Evolutionary conservation across 2,113 vertebrate species (phyloP), one percentile per base, ranked within the genome.

Genomic region (Dendrocopos noguchii): DNA sequence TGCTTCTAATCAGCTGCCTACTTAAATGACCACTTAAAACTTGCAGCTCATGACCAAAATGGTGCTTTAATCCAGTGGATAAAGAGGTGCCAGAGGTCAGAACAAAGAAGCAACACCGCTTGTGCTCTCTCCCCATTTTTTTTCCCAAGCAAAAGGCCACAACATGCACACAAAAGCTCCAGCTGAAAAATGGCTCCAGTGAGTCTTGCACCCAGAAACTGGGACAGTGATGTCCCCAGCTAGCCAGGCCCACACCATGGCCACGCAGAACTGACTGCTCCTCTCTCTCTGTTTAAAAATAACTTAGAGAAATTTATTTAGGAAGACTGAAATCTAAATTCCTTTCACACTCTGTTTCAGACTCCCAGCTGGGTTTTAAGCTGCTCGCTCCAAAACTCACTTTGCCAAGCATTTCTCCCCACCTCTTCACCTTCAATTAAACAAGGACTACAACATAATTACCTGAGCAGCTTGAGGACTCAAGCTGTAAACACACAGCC

Each of bases 321-420:
- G 65, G 72, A 74, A 71, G 68, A 33, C 0, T 33, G 24, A 63
- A 87, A 77, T 57, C 64, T 31, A 11, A 16, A 80, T 76, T 77
- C 67, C 75, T 92, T 71, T 57, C 47, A 53, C 47, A 33, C 1
- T 4, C 28, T 0, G 0, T 77, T 80, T 87, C 85, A 50, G 36
- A 20, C 44, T 60, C 57, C 27, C 82, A 88, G 76, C 15, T 93
- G 93, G 61, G 72, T 56, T 93, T 89, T 76, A 83, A 90, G 68
- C 72, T 71, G 60, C 36, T 80, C n/a, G 59, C 76, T 88, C 83
- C 46, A 72, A 88, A 88, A 39, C 57, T 93, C 46, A 14, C 76
- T 94, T 91, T 86, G 68, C 47, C 31, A 52, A 67, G 42, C 28
- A 89, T n/a, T 88, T 77, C 74, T 81, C 82, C 39, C 68, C 73